These are phyloP conservation scores for Leptothorax acervorum DNA, from an alignment of 2,888 invertebrate genomes.

Conservation along the genomic window DNA sequence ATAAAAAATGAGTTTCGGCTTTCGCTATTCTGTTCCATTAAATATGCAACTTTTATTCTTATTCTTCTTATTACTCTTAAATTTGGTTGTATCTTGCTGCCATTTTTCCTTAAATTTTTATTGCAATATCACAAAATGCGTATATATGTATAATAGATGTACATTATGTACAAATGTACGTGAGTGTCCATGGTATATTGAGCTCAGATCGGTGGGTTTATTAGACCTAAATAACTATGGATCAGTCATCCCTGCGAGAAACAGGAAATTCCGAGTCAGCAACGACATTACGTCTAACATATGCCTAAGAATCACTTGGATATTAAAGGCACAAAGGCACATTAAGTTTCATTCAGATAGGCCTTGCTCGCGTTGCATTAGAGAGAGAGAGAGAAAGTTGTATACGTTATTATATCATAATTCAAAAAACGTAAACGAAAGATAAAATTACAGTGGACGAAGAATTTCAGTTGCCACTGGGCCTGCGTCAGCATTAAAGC, in stretches of 20 bases:
- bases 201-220: not conserved
- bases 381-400: not conserved
- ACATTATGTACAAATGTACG: not conserved
- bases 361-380: not conserved
- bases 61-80: conserved; percentile 1
- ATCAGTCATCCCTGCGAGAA: not conserved
- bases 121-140: not conserved
- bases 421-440: conserved; percentile 15
- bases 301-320: conserved; percentile 15
- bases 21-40: not conserved
- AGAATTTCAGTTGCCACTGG: not conserved
- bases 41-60: not conserved
- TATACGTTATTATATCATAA: not conserved
- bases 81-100: not conserved
- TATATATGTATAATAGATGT: not conserved
- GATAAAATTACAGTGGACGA: not conserved
- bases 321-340: conserved; percentile 15
- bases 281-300: not conserved
- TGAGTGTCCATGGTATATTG: not conserved
- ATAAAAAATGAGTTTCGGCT: not conserved
- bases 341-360: conserved; percentile 12
- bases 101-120: not conserved
- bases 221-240: not conserved
- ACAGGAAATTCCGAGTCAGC: not conserved
- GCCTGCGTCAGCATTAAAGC: not conserved